Base-by-base conservation (phyloP, 2,888 invertebrate species). In the Archips xylosteana region DNA sequence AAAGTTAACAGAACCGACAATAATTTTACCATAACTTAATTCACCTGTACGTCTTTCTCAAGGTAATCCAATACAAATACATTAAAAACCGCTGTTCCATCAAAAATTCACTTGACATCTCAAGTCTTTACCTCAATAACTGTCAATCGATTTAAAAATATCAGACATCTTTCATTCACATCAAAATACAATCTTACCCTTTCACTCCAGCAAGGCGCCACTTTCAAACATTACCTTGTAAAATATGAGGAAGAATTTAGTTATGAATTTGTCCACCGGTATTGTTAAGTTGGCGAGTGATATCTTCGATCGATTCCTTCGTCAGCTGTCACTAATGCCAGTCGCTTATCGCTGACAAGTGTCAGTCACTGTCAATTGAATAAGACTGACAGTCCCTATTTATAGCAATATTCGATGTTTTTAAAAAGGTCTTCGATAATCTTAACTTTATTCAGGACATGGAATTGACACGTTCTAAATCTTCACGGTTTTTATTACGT, bases 291-390 rank as follows among this genome's bases (percentile, higher is more conserved):
- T 69, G 39, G 68, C 54, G 10, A 61, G 4, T 59, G 54, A 79
- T 84, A 78, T 79, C 83, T 81, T 81, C 81, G 81, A 89, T 87
- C 88, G 83, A 78, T 81, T 90, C 91, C 92, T 91, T 89, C 90
- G 90, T 91, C 91, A 89, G 10, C 57, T 57, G 57, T 57, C 57
- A 83, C 80, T 54, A 54, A 13, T 86, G 92, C 89, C 88, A 86
- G 85, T 77, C 82, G 78, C 81, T 83, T 92, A 92, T 92, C 92
- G 79, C 69, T 83, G 90, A 89, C 89, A 83, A 71, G 77, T 83
- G 91, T 92, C 92, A 88, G 80, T 92, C 92, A 87, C 70, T 75
- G 76, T 79, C 86, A 81, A 87, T 88, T 87, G 85, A 92, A 89
- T 90, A 83, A 91, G 87, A 88, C 63, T 73, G 73, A 73, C 73